These are phyloP conservation scores for Agrilus cyanescens DNA, from an alignment of 2,888 invertebrate genomes.

Conservation along the genomic window DNA sequence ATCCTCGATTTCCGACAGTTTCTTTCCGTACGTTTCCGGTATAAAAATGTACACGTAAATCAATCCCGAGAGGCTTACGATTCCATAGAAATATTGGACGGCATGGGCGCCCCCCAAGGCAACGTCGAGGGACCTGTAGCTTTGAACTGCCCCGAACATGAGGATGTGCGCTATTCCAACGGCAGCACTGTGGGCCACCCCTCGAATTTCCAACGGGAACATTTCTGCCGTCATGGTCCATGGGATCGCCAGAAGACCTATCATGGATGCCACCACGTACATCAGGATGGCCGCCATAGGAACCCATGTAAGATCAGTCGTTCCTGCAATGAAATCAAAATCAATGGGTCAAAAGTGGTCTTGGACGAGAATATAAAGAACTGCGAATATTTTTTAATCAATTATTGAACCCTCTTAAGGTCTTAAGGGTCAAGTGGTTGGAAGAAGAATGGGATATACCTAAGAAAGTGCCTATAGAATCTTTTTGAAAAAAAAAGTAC, in stretches of 20 bases:
- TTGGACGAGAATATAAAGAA: too few species aligned
- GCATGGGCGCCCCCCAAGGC: neutral
- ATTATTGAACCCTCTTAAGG: conserved; percentile 6
- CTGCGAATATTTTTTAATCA: too few species aligned
- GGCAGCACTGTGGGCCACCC: conserved; percentile 45
- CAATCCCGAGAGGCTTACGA: conserved; percentile 32
- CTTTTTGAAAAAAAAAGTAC: too few species aligned
- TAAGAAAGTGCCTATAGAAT: too few species aligned
- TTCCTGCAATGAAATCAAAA: conserved; percentile 18
- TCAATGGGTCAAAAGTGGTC: neutral
- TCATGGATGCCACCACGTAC: conserved; percentile 47
- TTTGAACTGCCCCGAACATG: neutral
- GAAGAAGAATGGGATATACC: too few species aligned
- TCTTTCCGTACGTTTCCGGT: conserved; percentile 39
- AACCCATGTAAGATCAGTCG: conserved; percentile 31
- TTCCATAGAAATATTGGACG: conserved; percentile 23
- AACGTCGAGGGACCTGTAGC: neutral
- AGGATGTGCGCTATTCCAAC: conserved; percentile 43
- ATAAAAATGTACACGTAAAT: conserved; percentile 34
- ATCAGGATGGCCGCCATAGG: conserved; percentile 41
- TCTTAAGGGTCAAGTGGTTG: too few species aligned
- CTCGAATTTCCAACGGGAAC: conserved; percentile 47
- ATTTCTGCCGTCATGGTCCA: conserved; percentile 56
- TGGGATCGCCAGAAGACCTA: conserved; percentile 47
- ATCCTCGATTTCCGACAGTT: conserved; percentile 37